Evolutionary conservation across 1,140 invertebrate species (phyloP), one percentile per base, ranked within the genome.

Genomic region (Bombus superbus): DNA sequence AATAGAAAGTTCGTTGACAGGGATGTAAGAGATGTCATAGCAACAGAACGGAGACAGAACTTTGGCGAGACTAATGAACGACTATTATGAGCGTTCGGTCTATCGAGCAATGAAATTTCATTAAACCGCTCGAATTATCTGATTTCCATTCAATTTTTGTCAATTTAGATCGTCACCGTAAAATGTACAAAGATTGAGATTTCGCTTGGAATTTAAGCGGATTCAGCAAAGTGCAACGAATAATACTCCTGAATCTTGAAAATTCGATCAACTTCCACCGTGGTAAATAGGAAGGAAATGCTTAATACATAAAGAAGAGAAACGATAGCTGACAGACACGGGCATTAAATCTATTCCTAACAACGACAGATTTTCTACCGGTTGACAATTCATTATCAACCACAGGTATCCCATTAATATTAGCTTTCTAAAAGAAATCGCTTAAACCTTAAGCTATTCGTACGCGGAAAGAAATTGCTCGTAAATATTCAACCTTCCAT

Each of bases 71-170:
- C 75, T 77, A 62, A 78, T 40, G 76, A 78, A 78, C 40, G 76
- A 6, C 59, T 78, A 78, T 78, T 78, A 78, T 66, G 62, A 78
- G 62, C 38, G 59, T 68, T 79, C 64, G 4, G 68, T 79, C 32
- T 38, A 38, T 47, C 42, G 13, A 35, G 22, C 32, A 35, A 79
- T 68, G 42, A 79, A 68, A 79, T 79, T 79, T 79, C 77, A 79
- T 79, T 79, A 69, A 3, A 42, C 59, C 40, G 47, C 42, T 28
- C 35, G 28, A 69, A 83, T 77, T 42, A 68, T 40, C 15, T 47
- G 53, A 84, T 71, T 62, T 38, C 32, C 75, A 62, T 32, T 77
- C 81, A 77, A 57, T 47, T 77, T 77, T 68, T 32, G 35, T 79
- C 75, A 59, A 79, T 62, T 79, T 78, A 44, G 53, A 42, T 77